Percentiles rank a stretch among this genome's conserved stretches.
Conservation (phyloP, 2,888 invertebrate species). For the Euproctis similis region DNA sequence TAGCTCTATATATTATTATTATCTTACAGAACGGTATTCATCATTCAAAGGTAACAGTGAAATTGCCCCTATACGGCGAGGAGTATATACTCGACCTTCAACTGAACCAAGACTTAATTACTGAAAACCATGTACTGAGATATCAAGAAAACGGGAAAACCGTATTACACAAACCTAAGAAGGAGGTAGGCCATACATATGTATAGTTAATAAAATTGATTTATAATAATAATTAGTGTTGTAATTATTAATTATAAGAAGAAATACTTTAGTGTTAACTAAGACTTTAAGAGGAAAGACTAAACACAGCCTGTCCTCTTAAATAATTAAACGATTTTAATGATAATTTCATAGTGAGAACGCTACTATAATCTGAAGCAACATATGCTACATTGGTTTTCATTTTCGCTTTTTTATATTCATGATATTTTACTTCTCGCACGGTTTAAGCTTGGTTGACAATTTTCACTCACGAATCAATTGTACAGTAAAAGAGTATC, state of each 20-base stretch:
- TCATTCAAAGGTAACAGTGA: conserved; percentile 73
- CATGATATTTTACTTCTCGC: too few species aligned
- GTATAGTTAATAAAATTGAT: background rate
- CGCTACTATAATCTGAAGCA: too few species aligned
- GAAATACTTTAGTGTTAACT: too few species aligned
- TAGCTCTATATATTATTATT: background rate
- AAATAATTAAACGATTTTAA: too few species aligned
- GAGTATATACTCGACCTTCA: conserved; percentile 81
- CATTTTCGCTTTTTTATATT: too few species aligned
- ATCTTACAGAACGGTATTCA: conserved; percentile 48
- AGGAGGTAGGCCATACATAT: conserved; percentile 53
- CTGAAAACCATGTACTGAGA: conserved; percentile 79
- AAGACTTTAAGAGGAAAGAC: too few species aligned
- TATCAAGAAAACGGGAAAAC: conserved; percentile 74
- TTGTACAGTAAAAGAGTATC: too few species aligned
- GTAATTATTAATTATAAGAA: background rate
- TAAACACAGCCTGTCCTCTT: too few species aligned
- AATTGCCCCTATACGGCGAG: conserved; percentile 79
- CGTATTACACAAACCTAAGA: conserved; percentile 70
- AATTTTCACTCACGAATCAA: too few species aligned
- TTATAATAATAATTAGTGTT: background rate
- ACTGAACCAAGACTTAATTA: conserved; percentile 82
- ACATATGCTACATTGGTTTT: too few species aligned
- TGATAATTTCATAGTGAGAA: too few species aligned
- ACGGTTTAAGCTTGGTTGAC: too few species aligned